Conservation (phyloP, 1,140 invertebrate genomes). For the Hylaeus anthracinus region DNA sequence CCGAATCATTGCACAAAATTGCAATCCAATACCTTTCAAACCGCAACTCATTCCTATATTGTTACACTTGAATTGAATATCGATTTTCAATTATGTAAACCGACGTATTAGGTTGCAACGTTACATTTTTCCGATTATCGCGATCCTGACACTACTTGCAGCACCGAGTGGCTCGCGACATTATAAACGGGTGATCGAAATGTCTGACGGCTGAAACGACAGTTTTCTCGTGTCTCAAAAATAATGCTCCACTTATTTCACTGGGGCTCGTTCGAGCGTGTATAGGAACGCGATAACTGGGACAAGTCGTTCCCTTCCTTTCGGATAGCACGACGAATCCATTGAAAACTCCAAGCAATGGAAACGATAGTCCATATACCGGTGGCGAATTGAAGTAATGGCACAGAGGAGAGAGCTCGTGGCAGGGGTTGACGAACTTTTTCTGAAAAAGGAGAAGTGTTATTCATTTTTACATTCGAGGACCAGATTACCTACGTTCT, state of each 20-base stretch:
- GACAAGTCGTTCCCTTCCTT: slow-evolving; percentile 15
- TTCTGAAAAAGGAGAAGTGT: no score
- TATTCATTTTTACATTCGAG: no score
- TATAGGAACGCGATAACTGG: slow-evolving; percentile 16
- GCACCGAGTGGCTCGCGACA: neutral
- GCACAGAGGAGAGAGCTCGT: no score
- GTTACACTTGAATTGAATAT: neutral
- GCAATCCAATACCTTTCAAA: neutral
- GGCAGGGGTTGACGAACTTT: no score
- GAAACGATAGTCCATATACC: slow-evolving; percentile 1
- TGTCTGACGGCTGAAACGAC: neutral
- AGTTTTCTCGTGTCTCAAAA: slow-evolving; percentile 10
- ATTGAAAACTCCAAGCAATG: slow-evolving; percentile 4
- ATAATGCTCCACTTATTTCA: slow-evolving; percentile 45
- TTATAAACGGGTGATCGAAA: neutral
- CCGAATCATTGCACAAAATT: neutral
- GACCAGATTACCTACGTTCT: no score
- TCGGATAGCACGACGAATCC: neutral
- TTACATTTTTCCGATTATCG: neutral
- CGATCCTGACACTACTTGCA: neutral
- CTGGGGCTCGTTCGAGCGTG: slow-evolving; percentile 9
- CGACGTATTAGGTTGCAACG: neutral
- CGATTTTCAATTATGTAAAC: neutral
- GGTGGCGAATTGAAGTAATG: no score
- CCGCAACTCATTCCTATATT: neutral